A percentile compares a stretch with the other conserved stretches of the same genome.
Evolutionary conservation across 2,888 invertebrate genomes (phyloP).

Genomic region (Hyposoter dolosus): DNA sequence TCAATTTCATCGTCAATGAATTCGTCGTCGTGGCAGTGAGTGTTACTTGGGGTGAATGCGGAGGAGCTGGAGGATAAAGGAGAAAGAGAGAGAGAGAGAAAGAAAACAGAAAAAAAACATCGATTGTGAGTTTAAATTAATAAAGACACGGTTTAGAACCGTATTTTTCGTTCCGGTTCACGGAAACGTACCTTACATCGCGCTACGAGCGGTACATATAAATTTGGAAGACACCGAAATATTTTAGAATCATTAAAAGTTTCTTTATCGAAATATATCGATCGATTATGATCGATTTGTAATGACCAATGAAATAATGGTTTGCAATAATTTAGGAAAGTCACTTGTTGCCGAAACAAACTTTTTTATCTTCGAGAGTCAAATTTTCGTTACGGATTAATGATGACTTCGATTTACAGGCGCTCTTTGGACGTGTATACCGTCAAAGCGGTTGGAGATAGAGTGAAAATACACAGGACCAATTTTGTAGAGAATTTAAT

Average conservation of each 20-base stretch:
- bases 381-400: not conserved
- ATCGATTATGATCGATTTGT: slow-evolving; percentile 29
- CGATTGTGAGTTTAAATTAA: slow-evolving; percentile 43
- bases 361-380: not conserved
- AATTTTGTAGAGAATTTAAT: not conserved
- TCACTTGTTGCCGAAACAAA: slow-evolving; percentile 4
- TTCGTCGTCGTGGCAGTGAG: slow-evolving; percentile 91
- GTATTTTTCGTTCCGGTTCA: slow-evolving; percentile 49
- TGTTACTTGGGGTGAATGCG: slow-evolving; percentile 91
- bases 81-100: slow-evolving; percentile 60
- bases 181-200: slow-evolving; percentile 57
- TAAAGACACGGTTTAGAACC: slow-evolving; percentile 39
- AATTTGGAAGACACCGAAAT: slow-evolving; percentile 51
- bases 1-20: slow-evolving; percentile 90
- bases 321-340: slow-evolving; percentile 18
- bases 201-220: slow-evolving; percentile 51
- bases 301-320: slow-evolving; percentile 40
- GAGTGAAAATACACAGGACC: not conserved
- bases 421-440: not conserved
- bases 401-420: not conserved
- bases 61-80: slow-evolving; percentile 87
- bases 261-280: slow-evolving; percentile 12
- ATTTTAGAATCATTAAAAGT: slow-evolving; percentile 54
- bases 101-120: slow-evolving; percentile 81
- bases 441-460: not conserved